These are phyloP conservation scores for Scaptomyza pallida DNA, from an alignment of 1,140 invertebrate species.

Conservation along the genomic window DNA sequence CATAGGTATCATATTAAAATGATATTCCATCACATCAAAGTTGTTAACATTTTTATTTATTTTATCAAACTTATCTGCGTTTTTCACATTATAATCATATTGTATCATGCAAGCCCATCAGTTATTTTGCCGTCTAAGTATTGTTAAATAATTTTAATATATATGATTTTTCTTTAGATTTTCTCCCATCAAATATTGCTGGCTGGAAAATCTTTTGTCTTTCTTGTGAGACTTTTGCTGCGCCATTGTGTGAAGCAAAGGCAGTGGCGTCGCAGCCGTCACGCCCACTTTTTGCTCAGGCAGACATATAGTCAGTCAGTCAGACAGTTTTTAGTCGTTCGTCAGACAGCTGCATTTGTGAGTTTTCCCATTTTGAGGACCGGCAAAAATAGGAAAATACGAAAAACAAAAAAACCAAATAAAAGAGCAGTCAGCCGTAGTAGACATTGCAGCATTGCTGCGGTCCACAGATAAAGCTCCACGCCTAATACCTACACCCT, in stretches of 20 bases:
- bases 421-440: conserved; percentile 15
- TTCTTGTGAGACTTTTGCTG: conserved; percentile 5
- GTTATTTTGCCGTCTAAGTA: neutral
- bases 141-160: neutral
- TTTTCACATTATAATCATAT: neutral
- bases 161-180: neutral
- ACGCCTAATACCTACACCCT: neutral
- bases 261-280: neutral
- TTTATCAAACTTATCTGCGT: too few relatives aligned
- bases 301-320: neutral
- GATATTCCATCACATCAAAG: too few relatives aligned
- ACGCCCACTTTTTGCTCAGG: conserved; percentile 14
- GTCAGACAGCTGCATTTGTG: conserved; percentile 25
- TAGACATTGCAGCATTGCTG: conserved; percentile 24
- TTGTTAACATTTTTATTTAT: too few relatives aligned
- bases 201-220: neutral
- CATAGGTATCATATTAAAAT: too few relatives aligned
- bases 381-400: neutral
- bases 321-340: neutral
- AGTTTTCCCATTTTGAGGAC: conserved; percentile 23
- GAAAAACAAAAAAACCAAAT: conserved; percentile 8
- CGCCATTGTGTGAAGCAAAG: neutral
- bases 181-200: neutral
- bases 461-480: neutral
- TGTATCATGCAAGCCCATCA: neutral